Evolutionary conservation across 2,888 invertebrate species (phyloP).

Genomic region (Leptinotarsa haldemani): DNA sequence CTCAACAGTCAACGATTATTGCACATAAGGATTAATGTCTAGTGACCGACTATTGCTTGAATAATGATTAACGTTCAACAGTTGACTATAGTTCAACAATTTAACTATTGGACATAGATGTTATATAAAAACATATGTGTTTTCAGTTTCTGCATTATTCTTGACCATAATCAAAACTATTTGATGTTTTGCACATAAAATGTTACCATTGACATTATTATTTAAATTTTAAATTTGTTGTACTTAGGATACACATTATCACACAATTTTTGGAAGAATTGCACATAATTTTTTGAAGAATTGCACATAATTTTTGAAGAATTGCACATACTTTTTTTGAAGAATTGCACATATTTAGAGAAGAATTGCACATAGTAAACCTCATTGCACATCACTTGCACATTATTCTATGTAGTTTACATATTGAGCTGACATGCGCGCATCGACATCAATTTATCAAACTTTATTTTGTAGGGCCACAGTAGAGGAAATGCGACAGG

Average conservation of each 20-base stretch:
- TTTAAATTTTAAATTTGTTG: not conserved
- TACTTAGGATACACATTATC: not conserved
- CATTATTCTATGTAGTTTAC: not conserved
- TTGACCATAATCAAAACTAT: too few relatives aligned
- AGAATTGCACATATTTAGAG: not conserved
- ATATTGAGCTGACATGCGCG: too few relatives aligned
- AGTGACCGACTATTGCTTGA: not conserved
- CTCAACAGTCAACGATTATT: not conserved
- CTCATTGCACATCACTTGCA: not conserved
- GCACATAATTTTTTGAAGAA: not conserved
- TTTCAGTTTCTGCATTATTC: too few relatives aligned
- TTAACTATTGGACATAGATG: not conserved
- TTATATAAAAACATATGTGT: too few relatives aligned
- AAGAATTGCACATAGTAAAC: not conserved
- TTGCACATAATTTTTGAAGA: not conserved
- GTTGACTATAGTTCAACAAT: not conserved
- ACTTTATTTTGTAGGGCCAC: constrained; percentile 72
- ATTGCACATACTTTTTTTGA: too few relatives aligned
- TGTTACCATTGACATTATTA: too few relatives aligned
- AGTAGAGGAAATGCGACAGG: constrained; percentile 82
- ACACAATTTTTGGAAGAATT: not conserved
- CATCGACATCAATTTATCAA: too few relatives aligned
- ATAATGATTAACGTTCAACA: not conserved
- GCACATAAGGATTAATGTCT: not conserved
- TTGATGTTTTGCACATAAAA: too few relatives aligned